Evolutionary conservation across 2,797 vertebrate species (phyloP).

Genomic region (Sternarchorhynchus goeldii): DNA sequence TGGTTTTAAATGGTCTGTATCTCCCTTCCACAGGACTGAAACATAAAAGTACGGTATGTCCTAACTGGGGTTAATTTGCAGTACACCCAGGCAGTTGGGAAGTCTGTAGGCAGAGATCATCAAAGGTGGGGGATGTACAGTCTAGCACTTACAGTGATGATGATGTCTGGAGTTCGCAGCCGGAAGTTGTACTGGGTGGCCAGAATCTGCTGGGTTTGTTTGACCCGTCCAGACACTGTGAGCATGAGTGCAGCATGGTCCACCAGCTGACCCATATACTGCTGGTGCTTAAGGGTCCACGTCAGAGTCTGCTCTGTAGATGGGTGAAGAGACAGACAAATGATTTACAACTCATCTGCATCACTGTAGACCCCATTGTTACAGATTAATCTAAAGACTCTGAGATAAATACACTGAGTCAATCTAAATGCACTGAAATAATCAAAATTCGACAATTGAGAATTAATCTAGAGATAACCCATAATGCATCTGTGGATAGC

Average conservation of each 20-base stretch:
- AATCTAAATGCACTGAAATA: not conserved
- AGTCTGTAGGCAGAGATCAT: not conserved
- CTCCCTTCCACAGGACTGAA: too few relatives aligned
- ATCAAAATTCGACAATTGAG: too few relatives aligned
- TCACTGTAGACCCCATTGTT: too few relatives aligned
- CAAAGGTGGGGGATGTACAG: not conserved
- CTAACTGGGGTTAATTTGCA: not conserved
- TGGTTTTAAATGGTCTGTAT: too few relatives aligned
- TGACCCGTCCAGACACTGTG: slow-evolving; percentile 77
- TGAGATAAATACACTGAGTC: too few relatives aligned
- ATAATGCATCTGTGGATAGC: too few relatives aligned
- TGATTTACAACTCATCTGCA: too few relatives aligned
- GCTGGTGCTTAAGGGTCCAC: slow-evolving; percentile 72
- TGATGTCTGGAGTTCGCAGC: slow-evolving; percentile 83
- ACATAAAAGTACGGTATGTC: too few relatives aligned
- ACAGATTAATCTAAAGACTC: not conserved
- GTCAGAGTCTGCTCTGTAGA: slow-evolving; percentile 71
- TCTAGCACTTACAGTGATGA: slow-evolving; percentile 72
- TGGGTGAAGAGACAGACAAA: not conserved
- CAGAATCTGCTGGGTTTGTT: slow-evolving; percentile 77
- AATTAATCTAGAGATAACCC: too few relatives aligned
- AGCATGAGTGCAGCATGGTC: slow-evolving; percentile 90
- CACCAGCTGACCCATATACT: slow-evolving; percentile 83
- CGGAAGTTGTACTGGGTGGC: slow-evolving; percentile 87
- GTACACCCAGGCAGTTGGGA: not conserved